A percentile compares a stretch with the other conserved stretches of the same genome.
Evolutionary conservation across 2,113 vertebrate species (phyloP).

Genomic region (Oryzias celebensis): DNA sequence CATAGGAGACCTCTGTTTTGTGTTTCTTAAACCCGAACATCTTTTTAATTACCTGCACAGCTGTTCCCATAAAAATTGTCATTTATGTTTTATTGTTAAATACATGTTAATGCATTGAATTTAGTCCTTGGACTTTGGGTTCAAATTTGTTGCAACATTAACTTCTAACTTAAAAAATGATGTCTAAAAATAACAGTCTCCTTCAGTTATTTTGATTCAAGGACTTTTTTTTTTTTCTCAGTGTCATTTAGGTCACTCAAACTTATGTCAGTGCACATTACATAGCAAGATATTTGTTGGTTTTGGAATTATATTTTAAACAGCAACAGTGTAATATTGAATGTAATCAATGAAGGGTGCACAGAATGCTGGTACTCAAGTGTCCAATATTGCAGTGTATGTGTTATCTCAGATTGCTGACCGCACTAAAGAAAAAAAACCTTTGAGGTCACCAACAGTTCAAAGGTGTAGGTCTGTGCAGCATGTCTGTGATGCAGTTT

Average conservation of each 20-base stretch:
- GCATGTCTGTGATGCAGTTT: too few relatives aligned
- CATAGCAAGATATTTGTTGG: background rate
- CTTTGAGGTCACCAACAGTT: constrained; percentile 51
- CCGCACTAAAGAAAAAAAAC: constrained; percentile 37
- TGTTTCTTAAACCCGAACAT: too few relatives aligned
- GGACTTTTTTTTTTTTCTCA: background rate
- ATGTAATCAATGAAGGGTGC: constrained; percentile 59
- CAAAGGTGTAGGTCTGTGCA: constrained; percentile 35
- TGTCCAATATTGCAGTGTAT: constrained; percentile 49
- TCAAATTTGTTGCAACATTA: too few relatives aligned
- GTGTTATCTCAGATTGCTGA: constrained; percentile 47
- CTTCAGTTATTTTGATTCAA: too few relatives aligned
- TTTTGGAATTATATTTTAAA: constrained; percentile 21
- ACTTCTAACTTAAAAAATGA: too few relatives aligned
- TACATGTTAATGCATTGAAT: too few relatives aligned
- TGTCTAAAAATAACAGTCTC: too few relatives aligned
- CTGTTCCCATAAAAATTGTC: too few relatives aligned
- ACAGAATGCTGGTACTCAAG: constrained; percentile 41
- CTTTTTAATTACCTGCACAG: too few relatives aligned
- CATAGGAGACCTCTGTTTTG: background rate
- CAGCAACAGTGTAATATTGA: constrained; percentile 38
- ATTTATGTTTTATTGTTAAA: too few relatives aligned
- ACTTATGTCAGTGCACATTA: background rate
- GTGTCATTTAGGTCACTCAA: background rate
- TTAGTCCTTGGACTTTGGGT: too few relatives aligned